Percentiles rank a stretch among this genome's conserved stretches.
phyloP scores from a whole-genome alignment of 2,113 vertebrate genomes.

The Cepphus grylle region DNA sequence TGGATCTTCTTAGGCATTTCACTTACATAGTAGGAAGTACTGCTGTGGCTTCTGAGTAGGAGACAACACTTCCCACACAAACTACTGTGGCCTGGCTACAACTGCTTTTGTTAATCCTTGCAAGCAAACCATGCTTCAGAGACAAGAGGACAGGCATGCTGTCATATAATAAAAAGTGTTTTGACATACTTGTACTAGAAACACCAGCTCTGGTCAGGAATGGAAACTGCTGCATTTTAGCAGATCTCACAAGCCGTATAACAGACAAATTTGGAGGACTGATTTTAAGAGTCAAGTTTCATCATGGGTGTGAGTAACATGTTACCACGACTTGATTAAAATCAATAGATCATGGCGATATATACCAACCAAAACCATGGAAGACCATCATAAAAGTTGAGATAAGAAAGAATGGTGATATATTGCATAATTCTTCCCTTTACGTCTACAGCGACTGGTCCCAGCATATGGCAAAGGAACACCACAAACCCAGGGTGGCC shows the following conservation, averaged over 20 bases:
- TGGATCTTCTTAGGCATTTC: not conserved
- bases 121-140: not conserved
- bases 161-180: not conserved
- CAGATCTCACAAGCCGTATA: rapidly evolving
- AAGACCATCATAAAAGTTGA: not conserved
- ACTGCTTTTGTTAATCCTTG: not conserved
- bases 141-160: not conserved
- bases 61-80: not conserved
- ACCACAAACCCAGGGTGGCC: not conserved
- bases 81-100: not conserved
- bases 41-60: not conserved
- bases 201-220: not conserved
- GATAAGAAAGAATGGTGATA: not conserved
- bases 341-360: not conserved
- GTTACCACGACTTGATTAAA: not conserved
- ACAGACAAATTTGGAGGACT: not conserved
- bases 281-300: not conserved
- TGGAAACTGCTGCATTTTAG: not conserved
- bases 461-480: not conserved
- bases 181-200: not conserved
- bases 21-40: not conserved
- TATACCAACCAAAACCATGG: not conserved
- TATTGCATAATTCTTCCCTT: not conserved
- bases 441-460: not conserved
- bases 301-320: rapidly evolving